Base-by-base conservation (phyloP, 1,140 invertebrate species). In the Euschistus heros region DNA sequence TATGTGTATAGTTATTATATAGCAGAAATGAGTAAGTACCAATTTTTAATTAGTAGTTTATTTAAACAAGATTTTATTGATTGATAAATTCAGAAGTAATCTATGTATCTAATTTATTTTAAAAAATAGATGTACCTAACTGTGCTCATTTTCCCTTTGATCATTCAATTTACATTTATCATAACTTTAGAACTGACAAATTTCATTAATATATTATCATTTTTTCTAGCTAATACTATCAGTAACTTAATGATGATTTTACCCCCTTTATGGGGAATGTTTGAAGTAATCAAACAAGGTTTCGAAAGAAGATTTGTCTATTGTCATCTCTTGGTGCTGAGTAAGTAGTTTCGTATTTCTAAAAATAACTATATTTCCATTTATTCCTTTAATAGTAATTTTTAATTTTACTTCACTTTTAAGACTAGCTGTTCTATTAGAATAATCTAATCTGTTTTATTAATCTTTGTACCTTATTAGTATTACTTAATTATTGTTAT, bases 191-290 rank as follows among this genome's bases (percentile, higher is more conserved):
- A n/a, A n/a, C n/a, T n/a, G n/a, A n/a, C n/a, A n/a, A n/a, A 22
- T 50, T 6, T 22, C 5, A 20, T 2, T 57, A 24, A 8, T 57
- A 2, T 27, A 24, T 26, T 57, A 57, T 13, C n/a, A n/a, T 65
- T 30, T 46, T 60, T 69, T 69, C 57, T 60, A 72, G 71, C 68
- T 47, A 72, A 72, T 57, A 72, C 71, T 46, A 50, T 72, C 14
- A 72, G 70, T 47, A 72, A 72, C 64, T 57, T 72, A 18, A 70
- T 70, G 68, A 72, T 72, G 68, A 71, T 72, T 27, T 10, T 72
- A 33, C 71, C 69, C 26, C 68, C 71, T 20, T 24, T 72, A 18
- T 72, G 69, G 69, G 71, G 71, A 26, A 72, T 72, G 52, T 59
- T 66, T 57, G 71, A 71, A 42, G 69, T 72, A 13, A 46, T 66